Conservation (phyloP, 2,888 invertebrate species). For the Gryllus longicercus region DNA sequence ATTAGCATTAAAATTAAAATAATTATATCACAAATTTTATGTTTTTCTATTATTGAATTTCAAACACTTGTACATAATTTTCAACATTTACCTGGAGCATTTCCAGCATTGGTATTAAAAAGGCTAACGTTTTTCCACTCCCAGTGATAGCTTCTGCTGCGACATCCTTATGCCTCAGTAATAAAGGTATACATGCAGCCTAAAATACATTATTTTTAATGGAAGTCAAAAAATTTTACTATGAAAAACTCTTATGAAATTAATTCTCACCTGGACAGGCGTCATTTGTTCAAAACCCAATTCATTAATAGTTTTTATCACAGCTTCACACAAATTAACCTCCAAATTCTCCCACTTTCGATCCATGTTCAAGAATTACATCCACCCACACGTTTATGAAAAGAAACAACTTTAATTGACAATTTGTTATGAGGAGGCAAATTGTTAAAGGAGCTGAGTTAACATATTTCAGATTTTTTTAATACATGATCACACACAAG, state of each 20-base stretch:
- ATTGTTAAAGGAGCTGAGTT: too few species aligned
- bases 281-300: conserved; percentile 58
- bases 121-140: conserved; percentile 96
- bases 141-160: conserved; percentile 98
- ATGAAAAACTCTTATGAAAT: neutral
- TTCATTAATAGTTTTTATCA: conserved; percentile 50
- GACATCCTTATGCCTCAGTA: conserved; percentile 90
- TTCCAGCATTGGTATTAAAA: conserved; percentile 88
- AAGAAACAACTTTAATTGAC: too few species aligned
- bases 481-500: too few species aligned
- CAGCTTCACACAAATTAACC: conserved; percentile 47
- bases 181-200: conserved; percentile 83
- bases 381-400: too few species aligned
- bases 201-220: conserved; percentile 44
- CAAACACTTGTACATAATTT: neutral
- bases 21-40: too few species aligned
- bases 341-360: conserved; percentile 56
- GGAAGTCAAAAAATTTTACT: neutral
- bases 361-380: conserved; percentile 56
- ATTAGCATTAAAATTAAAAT: too few species aligned
- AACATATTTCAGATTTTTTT: too few species aligned
- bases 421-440: too few species aligned
- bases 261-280: conserved; percentile 53
- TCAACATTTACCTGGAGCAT: conserved; percentile 56
- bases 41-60: neutral